Conservation (phyloP, 2,113 vertebrate genomes). For the Ammospiza nelsoni region DNA sequence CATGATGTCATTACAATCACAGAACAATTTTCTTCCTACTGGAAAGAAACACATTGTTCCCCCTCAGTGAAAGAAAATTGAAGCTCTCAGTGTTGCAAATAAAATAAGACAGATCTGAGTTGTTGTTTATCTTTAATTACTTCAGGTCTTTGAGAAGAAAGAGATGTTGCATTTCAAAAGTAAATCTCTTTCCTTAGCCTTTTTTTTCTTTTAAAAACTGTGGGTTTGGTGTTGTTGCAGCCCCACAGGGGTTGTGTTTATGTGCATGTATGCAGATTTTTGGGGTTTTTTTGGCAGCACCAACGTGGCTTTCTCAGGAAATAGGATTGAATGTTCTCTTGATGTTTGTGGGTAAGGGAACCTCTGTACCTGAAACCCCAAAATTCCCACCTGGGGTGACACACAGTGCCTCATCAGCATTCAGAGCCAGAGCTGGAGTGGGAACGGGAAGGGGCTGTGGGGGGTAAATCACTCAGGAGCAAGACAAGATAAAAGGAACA, state of each 20-base stretch:
- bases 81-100: constrained; percentile 28
- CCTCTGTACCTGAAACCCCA: not conserved
- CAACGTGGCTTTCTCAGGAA: not conserved
- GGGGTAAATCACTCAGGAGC: not conserved
- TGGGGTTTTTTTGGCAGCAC: not conserved
- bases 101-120: constrained; percentile 27
- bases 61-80: constrained; percentile 35
- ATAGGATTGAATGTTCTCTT: not conserved
- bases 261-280: not conserved
- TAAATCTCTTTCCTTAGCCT: not conserved
- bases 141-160: not conserved
- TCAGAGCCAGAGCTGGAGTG: not conserved
- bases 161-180: not conserved
- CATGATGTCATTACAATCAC: constrained; percentile 53
- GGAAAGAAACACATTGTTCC: constrained; percentile 41
- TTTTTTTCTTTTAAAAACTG: not conserved
- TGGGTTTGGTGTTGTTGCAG: not conserved
- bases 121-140: constrained; percentile 52
- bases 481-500: constrained; percentile 12
- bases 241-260: not conserved
- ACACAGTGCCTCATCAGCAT: not conserved
- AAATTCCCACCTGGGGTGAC: not conserved
- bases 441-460: not conserved
- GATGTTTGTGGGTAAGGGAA: not conserved
- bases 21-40: constrained; percentile 58